A percentile compares a stretch with the other conserved stretches of the same genome.
Conservation (phyloP, 2,888 invertebrate genomes). For the Cryptocephalus primarius region DNA sequence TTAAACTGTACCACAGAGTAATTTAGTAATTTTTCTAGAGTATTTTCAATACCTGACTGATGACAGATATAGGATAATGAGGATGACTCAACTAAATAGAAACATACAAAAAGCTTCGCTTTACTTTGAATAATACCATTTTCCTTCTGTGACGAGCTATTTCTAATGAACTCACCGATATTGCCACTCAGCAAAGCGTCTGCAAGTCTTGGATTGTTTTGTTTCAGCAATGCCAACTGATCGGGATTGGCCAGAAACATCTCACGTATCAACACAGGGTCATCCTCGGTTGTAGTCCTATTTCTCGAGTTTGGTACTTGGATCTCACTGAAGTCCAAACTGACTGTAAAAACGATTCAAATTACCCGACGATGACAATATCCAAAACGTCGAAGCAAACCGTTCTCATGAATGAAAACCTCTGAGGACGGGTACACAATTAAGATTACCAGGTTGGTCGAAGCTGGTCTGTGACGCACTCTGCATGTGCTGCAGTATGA, state of each 20-base stretch:
- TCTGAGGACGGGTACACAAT: background rate
- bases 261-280: slow-evolving; percentile 74
- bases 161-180: slow-evolving; percentile 48
- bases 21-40: too few relatives aligned
- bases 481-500: slow-evolving; percentile 67
- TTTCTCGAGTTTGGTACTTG: slow-evolving; percentile 53
- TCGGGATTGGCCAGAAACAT: slow-evolving; percentile 85
- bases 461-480: slow-evolving; percentile 26
- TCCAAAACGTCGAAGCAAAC: too few relatives aligned
- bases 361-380: background rate
- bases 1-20: too few relatives aligned
- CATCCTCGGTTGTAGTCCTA: slow-evolving; percentile 52
- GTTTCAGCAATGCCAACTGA: slow-evolving; percentile 78
- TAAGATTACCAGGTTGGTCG: slow-evolving; percentile 10
- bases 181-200: slow-evolving; percentile 82
- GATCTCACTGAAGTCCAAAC: slow-evolving; percentile 77
- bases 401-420: too few relatives aligned
- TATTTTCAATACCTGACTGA: too few relatives aligned
- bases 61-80: too few relatives aligned
- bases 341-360: slow-evolving; percentile 22
- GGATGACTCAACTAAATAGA: too few relatives aligned
- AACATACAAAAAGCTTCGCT: too few relatives aligned
- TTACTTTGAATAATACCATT: too few relatives aligned
- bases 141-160: too few relatives aligned
- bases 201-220: slow-evolving; percentile 86